Base-by-base conservation (phyloP, 2,797 vertebrate species). In the Sebastes cheni region DNA sequence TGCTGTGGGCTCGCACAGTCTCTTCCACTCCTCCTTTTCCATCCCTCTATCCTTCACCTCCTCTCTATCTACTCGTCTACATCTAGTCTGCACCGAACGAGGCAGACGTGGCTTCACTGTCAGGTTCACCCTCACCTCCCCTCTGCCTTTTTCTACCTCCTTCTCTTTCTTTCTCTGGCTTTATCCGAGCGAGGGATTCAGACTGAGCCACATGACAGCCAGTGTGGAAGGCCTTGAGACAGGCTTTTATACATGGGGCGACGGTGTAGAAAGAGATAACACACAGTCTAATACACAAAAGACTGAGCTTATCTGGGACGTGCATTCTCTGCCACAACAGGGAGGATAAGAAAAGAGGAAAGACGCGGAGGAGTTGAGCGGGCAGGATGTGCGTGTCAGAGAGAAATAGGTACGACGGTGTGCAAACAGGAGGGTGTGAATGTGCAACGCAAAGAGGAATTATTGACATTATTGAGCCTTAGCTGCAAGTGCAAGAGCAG, bases 1-100 rank as follows among this genome's bases (percentile, higher is more conserved):
- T 91, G 86, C 93, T 91, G 92, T 88, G 91, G 92, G 85, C 89
- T 89, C 75, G 23, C 84, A 70, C 58, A 75, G 72, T 77, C 88
- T 89, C 85, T 80, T 82, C 36, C 82, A 75, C 79, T 84, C 81
- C 85, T 91, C 66, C 85, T 87, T 92, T 92, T 90, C 89, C 85
- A 88, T 86, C 86, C 82, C 76, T 85, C 78, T 66, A 46, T 87
- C 88, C 74, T 67, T 69, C 71, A 70, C 65, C 78, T 78, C 82
- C 69, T 82, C 72, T 72, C 56, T 12, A 42, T 70, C 77, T 14
- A 27, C 74, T 30, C 36, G 10, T 82, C 80, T 70, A 80, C 86
- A 88, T 90, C 88, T 94, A 88, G 83, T 84, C 82, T 29, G 70
- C 81, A 69, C 72, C 36, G 5, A 46, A 82, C 54, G 14, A 64